These are phyloP conservation scores for Drosophila tripunctata DNA, from an alignment of 2,888 invertebrate species.

Conservation along the genomic window DNA sequence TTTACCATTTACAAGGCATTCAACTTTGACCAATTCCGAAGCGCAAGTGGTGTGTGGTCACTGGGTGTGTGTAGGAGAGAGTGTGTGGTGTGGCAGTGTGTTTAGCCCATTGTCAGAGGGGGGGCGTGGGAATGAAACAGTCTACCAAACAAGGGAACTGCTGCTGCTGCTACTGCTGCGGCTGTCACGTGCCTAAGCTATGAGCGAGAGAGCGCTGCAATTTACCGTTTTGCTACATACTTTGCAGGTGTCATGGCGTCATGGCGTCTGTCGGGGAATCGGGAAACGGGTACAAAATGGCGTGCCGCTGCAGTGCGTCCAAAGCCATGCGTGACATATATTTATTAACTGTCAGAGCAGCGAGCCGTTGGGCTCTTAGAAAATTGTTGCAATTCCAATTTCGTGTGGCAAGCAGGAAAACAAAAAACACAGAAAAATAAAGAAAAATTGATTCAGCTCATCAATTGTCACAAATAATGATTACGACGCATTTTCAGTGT, in stretches of 20 bases:
- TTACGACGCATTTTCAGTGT: conserved; percentile 71
- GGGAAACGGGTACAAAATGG: background rate
- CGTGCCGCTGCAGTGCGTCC: conserved; percentile 61
- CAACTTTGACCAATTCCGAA: conserved; percentile 63
- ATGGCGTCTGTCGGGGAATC: background rate
- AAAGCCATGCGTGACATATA: conserved; percentile 66
- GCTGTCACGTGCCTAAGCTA: conserved; percentile 69
- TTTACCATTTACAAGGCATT: conserved; percentile 54
- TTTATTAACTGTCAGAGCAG: conserved; percentile 67
- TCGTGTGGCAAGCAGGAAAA: conserved; percentile 1
- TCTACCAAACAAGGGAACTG: conserved; percentile 14
- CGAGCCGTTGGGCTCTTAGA: conserved; percentile 44
- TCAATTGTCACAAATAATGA: conserved; percentile 78
- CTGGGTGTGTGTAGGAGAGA: background rate
- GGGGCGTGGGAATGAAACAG: conserved; percentile 60
- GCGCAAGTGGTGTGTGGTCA: conserved; percentile 39
- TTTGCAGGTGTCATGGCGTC: conserved; percentile 48
- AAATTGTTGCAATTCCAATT: conserved; percentile 45
- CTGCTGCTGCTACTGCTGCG: conserved; percentile 24
- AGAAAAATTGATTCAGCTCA: conserved; percentile 62
- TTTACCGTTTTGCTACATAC: conserved; percentile 38
- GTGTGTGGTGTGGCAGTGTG: conserved; percentile 1
- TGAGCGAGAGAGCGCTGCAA: conserved; percentile 31
- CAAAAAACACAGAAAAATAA: background rate
- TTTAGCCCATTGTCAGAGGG: conserved; percentile 45